A percentile compares a stretch with the other conserved stretches of the same genome.
Conservation (phyloP, 2,888 invertebrate genomes). For the Leucophora obtusa region DNA sequence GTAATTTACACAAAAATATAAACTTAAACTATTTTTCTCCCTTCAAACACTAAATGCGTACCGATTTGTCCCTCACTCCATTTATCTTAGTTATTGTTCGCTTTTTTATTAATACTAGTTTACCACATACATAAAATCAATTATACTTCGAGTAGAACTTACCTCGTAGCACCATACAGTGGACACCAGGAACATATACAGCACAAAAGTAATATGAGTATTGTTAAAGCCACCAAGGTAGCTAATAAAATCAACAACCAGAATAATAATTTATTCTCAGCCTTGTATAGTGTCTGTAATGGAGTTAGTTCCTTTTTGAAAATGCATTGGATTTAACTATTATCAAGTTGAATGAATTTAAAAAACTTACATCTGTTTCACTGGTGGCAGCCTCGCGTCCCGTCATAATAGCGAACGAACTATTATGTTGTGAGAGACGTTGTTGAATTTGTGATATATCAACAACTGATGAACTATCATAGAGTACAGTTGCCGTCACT, state of each 20-base stretch:
- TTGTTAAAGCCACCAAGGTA: slow-evolving; percentile 85
- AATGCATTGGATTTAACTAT: slow-evolving; percentile 29
- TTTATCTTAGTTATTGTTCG: not conserved
- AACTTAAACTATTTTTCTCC: no score
- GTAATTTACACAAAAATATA: no score
- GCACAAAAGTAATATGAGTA: slow-evolving; percentile 87
- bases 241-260: slow-evolving; percentile 89
- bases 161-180: slow-evolving; percentile 88
- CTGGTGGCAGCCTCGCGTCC: slow-evolving; percentile 68
- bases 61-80: not conserved
- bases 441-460: slow-evolving; percentile 86
- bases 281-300: slow-evolving; percentile 85
- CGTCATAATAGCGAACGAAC: slow-evolving; percentile 76
- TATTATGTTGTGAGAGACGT: slow-evolving; percentile 80
- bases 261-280: slow-evolving; percentile 85
- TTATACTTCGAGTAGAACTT: slow-evolving; percentile 66
- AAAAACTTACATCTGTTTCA: slow-evolving; percentile 74
- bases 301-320: slow-evolving; percentile 52
- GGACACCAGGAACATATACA: slow-evolving; percentile 92
- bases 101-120: not conserved
- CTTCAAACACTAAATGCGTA: no score
- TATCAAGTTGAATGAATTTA: not conserved
- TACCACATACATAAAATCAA: no score
- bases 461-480: slow-evolving; percentile 83
- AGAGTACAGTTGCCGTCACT: slow-evolving; percentile 85